Conservation (phyloP, 2,888 invertebrate species). For the Drosophila setosimentum region DNA sequence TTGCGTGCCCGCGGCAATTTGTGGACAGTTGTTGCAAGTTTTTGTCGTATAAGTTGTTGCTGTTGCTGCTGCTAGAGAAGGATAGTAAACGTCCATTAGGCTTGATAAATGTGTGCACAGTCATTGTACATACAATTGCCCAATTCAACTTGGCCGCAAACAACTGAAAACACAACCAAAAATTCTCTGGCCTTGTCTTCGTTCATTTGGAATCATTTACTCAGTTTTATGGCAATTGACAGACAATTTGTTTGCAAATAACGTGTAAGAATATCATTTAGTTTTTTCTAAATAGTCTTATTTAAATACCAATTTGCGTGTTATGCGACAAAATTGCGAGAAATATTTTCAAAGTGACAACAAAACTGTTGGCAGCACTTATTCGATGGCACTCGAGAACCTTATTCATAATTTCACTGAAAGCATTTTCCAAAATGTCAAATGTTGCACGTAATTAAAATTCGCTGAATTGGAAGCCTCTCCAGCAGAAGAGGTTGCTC, state of each 20-base stretch:
- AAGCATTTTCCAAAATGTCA: conserved; percentile 41
- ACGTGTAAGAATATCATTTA: conserved; percentile 58
- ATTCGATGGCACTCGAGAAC: conserved; percentile 32
- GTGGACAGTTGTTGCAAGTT: conserved; percentile 65
- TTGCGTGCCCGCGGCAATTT: conserved; percentile 79
- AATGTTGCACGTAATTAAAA: conserved; percentile 78
- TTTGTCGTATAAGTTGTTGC: conserved; percentile 10
- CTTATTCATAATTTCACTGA: conserved; percentile 57
- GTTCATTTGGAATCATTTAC: conserved; percentile 71
- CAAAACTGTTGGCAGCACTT: conserved; percentile 45
- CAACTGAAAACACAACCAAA: conserved; percentile 15
- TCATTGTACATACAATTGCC: conserved; percentile 62
- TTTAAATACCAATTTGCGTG: conserved; percentile 35
- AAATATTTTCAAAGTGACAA: conserved; percentile 31
- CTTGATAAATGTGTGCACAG: conserved; percentile 73
- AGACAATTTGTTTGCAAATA: conserved; percentile 56
- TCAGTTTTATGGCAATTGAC: conserved; percentile 74
- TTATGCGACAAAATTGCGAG: conserved; percentile 49
- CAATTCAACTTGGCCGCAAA: conserved; percentile 30
- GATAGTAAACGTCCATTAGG: conserved; percentile 75
- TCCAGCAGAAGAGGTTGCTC: not conserved
- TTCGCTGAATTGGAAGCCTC: conserved; percentile 64
- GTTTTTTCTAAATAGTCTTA: conserved; percentile 24
- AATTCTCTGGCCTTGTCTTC: conserved; percentile 9
- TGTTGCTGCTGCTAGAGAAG: conserved; percentile 29